Evolutionary conservation across 2,113 vertebrate species (phyloP), one percentile per base, ranked within the genome.

Genomic region (Otis tarda): DNA sequence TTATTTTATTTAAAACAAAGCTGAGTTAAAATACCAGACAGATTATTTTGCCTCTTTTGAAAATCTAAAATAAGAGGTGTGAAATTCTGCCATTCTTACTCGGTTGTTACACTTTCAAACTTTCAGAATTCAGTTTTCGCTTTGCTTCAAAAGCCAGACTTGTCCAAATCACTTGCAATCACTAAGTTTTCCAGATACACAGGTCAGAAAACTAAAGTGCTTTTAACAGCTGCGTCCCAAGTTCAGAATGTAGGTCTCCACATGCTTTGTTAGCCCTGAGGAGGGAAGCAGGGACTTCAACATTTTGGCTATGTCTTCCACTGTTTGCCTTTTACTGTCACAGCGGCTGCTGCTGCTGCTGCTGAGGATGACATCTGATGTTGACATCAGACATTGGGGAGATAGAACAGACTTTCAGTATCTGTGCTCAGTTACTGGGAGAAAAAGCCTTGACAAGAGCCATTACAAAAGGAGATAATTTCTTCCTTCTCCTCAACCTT

Each of bases 201-300:
- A 93, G 94, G 96, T 95, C 94, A 96, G 90, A 90, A 96, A 96
- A 92, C 82, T 95, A 57, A 96, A 98, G 93, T 96, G 97, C 94
- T 98, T 98, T 98, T 97, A 98, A 97, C 98, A 98, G 95, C 94
- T 97, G 94, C 8, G 60, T 97, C 97, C 95, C 97, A 94, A 69
- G 91, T 91, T 95, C 92, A 96, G 92, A 95, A 88, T 73, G 64
- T 31, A 91, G 94, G 90, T 95, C 95, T 98, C 97, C 73, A 71
- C 4, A 39, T 95, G 96, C 94, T 67, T 76, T 93, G 84, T 91
- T 92, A 96, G 83, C 95, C 96, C 97, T 90, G 90, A 94, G 92
- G 96, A 96, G 97, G 95, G 97, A 98, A 95, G 67, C 90, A 97
- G 97, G 97, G 97, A 98, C 84, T 95, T 95, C 64, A 37, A 73